These are phyloP conservation scores for Polyploca ridens DNA, from an alignment of 2,888 invertebrate species.

Conservation along the genomic window DNA sequence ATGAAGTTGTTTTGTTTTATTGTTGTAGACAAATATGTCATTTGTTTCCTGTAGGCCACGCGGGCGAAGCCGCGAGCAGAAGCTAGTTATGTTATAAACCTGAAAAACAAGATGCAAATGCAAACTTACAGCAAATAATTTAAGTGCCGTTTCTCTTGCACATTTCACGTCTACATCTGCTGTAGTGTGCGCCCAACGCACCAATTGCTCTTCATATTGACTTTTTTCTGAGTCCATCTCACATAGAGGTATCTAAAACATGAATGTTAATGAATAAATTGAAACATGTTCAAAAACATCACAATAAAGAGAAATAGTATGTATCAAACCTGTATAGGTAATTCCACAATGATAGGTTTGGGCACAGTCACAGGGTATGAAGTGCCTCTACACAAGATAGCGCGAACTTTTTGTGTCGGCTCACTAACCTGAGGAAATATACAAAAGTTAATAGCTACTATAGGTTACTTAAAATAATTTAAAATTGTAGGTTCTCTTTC, in stretches of 20 bases:
- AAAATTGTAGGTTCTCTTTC: too few species aligned
- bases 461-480: too few species aligned
- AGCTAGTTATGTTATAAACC: not conserved
- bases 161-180: conserved; percentile 87
- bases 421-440: conserved; percentile 87
- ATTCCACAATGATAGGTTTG: conserved; percentile 91
- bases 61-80: too few species aligned
- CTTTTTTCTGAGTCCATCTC: conserved; percentile 92
- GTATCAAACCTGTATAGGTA: conserved; percentile 86
- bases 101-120: not conserved
- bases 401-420: conserved; percentile 89
- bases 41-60: too few species aligned
- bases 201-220: conserved; percentile 90
- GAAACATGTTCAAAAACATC: not conserved
- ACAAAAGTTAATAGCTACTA: conserved; percentile 6
- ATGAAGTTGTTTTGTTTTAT: too few species aligned
- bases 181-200: conserved; percentile 86
- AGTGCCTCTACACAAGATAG: conserved; percentile 94
- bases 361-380: conserved; percentile 95
- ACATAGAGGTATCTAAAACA: conserved; percentile 88
- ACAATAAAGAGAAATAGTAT: not conserved
- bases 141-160: conserved; percentile 92
- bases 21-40: too few species aligned
- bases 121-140: conserved; percentile 92
- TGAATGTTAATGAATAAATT: not conserved